A percentile compares a stretch with the other conserved stretches of the same genome.
phyloP scores from a whole-genome alignment of 35 echinoderm and acorn worm species.

The Ophiothrix spiculata region DNA sequence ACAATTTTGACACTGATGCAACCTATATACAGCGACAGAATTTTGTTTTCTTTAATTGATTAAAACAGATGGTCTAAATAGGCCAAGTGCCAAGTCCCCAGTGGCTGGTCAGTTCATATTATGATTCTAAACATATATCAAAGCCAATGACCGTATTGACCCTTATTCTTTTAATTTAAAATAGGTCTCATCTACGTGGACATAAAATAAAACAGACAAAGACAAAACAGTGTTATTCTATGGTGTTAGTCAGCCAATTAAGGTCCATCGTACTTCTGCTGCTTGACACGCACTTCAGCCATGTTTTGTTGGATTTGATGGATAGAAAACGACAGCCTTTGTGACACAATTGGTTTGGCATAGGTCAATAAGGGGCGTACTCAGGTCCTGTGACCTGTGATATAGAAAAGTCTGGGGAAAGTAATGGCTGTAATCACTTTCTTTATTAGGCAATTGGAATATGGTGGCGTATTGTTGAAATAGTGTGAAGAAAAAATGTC shows the following conservation, averaged over 20 bases:
- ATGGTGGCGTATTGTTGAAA: too few species aligned
- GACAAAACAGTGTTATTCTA: neutral
- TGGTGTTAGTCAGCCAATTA: neutral
- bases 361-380: neutral
- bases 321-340: neutral
- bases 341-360: constrained; percentile 6
- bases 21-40: too few species aligned
- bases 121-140: too few species aligned
- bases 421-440: too few species aligned
- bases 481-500: too few species aligned
- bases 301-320: neutral
- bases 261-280: neutral
- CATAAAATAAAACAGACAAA: neutral
- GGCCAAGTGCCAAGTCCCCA: neutral
- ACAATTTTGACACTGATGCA: too few species aligned
- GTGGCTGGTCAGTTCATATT: neutral
- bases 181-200: neutral
- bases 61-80: constrained; percentile 1
- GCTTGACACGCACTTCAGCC: neutral
- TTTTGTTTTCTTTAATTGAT: too few species aligned
- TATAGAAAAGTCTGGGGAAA: neutral
- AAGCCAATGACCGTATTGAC: neutral
- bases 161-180: neutral
- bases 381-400: neutral
- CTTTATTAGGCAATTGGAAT: too few species aligned